Conservation (phyloP, 2,113 vertebrate species). For the Pseudorectes ferrugineus region DNA sequence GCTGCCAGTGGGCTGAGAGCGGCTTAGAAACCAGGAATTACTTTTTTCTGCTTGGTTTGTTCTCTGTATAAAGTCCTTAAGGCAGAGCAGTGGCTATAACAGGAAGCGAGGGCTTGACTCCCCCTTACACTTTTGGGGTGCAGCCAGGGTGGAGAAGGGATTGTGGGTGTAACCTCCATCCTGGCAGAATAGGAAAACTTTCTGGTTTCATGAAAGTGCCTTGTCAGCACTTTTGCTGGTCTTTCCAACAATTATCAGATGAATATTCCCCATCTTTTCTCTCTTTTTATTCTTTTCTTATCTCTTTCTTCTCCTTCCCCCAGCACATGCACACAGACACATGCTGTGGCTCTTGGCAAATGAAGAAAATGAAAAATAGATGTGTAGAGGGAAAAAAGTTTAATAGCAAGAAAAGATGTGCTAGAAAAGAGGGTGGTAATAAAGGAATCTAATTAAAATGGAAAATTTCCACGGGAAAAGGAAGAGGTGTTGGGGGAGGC, state of each 20-base stretch:
- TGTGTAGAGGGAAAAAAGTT: neutral
- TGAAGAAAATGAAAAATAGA: neutral
- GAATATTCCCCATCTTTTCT: neutral
- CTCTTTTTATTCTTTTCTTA: neutral
- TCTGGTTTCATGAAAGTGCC: neutral
- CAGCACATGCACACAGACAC: accelerated
- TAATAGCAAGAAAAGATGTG: neutral
- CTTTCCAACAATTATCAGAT: neutral
- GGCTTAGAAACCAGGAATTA: neutral
- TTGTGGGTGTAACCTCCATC: neutral
- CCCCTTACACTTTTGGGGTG: accelerated
- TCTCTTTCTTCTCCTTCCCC: neutral
- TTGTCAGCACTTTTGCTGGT: neutral
- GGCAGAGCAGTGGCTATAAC: neutral
- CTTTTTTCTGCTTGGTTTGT: neutral
- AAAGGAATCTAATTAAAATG: neutral
- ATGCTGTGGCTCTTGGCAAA: neutral
- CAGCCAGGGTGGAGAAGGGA: neutral
- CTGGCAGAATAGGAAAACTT: neutral
- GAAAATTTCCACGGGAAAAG: neutral
- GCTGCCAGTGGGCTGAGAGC: neutral
- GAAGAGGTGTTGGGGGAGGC: neutral
- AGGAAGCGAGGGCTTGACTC: neutral
- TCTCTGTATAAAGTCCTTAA: no score
- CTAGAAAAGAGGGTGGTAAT: neutral